Conservation (phyloP, 2,888 invertebrate genomes). For the Corythucha ciliata region DNA sequence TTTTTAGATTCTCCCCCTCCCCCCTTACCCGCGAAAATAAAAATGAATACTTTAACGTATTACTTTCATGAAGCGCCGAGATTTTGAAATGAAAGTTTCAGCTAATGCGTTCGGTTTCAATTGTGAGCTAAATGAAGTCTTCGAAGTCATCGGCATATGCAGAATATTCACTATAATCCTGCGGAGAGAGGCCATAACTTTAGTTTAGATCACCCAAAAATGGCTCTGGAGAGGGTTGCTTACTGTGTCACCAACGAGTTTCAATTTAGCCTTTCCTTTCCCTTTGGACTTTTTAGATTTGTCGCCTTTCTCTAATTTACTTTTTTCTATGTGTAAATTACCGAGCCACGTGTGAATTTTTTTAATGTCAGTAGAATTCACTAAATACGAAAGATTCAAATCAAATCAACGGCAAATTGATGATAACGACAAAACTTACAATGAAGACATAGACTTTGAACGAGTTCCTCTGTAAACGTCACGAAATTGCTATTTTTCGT, state of each 20-base stretch:
- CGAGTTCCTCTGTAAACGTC: conserved; percentile 48
- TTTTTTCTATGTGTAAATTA: conserved; percentile 77
- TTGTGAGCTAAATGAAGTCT: conserved; percentile 37
- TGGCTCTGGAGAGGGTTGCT: conserved; percentile 11
- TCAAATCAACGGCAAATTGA: background rate
- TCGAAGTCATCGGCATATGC: conserved; percentile 36
- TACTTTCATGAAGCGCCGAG: too few species aligned
- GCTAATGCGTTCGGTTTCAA: too few species aligned
- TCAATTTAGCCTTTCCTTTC: conserved; percentile 69
- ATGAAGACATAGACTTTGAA: conserved; percentile 64
- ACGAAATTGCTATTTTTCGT: conserved; percentile 34
- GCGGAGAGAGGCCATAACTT: conserved; percentile 22
- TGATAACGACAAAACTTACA: conserved; percentile 43
- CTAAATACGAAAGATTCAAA: conserved; percentile 3
- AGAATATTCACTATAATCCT: conserved; percentile 35
- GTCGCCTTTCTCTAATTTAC: conserved; percentile 74
- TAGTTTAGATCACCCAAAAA: conserved; percentile 12
- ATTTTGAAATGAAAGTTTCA: too few species aligned
- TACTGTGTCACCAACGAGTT: conserved; percentile 48
- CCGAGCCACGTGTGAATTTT: conserved; percentile 76
- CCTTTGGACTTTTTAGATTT: conserved; percentile 64
- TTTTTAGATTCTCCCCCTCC: too few species aligned
- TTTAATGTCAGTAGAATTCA: conserved; percentile 68
- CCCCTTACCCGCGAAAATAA: too few species aligned
- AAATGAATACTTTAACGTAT: too few species aligned